phyloP scores from a whole-genome alignment of 2,797 vertebrate genomes.

The Phalanger gymnotis region DNA sequence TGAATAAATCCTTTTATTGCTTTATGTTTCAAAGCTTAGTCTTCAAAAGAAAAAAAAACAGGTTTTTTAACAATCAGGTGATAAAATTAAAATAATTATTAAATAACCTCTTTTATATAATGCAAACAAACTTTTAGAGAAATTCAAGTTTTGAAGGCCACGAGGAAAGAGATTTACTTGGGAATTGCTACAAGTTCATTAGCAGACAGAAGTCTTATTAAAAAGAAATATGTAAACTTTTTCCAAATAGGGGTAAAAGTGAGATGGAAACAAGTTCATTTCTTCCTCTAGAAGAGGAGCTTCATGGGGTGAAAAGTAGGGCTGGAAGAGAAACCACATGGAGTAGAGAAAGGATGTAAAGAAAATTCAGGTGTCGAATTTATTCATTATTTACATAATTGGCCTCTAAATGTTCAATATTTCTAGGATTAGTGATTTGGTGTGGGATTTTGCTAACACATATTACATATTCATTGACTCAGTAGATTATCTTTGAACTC shows the following conservation, averaged over 20 bases:
- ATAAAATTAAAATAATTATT: background rate
- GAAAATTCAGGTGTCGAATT: background rate
- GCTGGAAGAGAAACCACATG: background rate
- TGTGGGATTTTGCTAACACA: background rate
- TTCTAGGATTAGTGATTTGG: background rate
- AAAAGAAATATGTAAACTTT: background rate
- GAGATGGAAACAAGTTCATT: background rate
- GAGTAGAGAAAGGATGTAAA: background rate
- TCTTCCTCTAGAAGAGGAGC: background rate
- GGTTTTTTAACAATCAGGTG: background rate
- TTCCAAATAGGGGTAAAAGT: background rate
- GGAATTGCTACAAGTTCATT: background rate
- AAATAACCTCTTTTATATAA: background rate
- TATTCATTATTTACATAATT: background rate
- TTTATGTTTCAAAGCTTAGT: background rate
- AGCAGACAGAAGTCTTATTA: background rate
- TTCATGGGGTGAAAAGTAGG: too few species aligned
- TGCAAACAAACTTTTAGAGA: background rate
- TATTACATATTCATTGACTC: background rate
- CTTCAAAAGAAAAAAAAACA: background rate
- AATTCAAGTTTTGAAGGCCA: background rate
- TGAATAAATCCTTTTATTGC: background rate
- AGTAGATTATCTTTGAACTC: background rate
- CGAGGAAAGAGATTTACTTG: background rate
- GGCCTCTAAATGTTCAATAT: background rate